Evolutionary conservation across 2,888 invertebrate species (phyloP).

Genomic region (Scotopteryx bipunctaria): DNA sequence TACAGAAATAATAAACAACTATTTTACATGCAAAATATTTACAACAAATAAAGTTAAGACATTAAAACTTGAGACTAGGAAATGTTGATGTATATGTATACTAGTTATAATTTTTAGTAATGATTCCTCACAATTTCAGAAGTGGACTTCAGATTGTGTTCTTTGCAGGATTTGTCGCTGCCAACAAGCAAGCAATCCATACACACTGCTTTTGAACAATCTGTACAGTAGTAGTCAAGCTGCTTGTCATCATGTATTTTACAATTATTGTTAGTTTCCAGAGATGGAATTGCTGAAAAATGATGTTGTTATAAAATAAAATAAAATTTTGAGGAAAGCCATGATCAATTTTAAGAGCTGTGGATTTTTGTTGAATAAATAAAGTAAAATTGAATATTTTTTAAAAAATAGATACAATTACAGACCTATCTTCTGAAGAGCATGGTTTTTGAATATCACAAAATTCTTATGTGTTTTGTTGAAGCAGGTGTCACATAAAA

Average conservation of each 20-base stretch:
- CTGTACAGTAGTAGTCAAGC: constrained; percentile 70
- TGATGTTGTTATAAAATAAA: too few relatives aligned
- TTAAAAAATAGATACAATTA: not conserved
- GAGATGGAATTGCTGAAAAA: not conserved
- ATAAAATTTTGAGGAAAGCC: too few relatives aligned
- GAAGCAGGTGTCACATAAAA: constrained; percentile 69
- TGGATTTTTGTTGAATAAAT: constrained; percentile 3
- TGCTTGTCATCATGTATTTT: constrained; percentile 60
- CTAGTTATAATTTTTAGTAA: too few relatives aligned
- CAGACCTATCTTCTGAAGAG: constrained; percentile 58
- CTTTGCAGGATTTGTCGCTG: constrained; percentile 71
- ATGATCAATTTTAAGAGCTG: too few relatives aligned
- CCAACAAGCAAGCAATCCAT: constrained; percentile 75
- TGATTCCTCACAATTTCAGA: constrained; percentile 63
- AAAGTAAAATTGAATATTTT: not conserved
- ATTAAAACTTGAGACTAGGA: too few relatives aligned
- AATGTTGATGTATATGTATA: too few relatives aligned
- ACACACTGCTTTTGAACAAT: constrained; percentile 66
- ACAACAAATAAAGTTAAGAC: too few relatives aligned
- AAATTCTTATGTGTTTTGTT: constrained; percentile 72
- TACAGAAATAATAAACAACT: too few relatives aligned
- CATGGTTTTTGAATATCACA: constrained; percentile 70
- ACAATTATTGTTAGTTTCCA: constrained; percentile 42
- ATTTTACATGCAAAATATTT: too few relatives aligned
- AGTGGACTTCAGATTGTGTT: constrained; percentile 65